phyloP scores from a whole-genome alignment of 2,888 invertebrate genomes.

The Xanthorhoe designata region DNA sequence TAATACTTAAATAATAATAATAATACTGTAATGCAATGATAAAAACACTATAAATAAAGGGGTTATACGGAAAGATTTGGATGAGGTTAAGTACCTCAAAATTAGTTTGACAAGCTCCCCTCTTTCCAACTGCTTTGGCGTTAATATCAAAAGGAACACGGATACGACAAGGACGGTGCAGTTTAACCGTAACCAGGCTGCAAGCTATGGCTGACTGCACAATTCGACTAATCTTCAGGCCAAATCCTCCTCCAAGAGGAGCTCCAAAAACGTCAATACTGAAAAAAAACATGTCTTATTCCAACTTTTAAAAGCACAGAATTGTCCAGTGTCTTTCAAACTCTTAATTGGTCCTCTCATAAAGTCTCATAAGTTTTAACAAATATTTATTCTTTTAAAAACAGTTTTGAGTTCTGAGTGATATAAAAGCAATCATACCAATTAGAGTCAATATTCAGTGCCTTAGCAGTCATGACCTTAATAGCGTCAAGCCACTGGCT shows the following conservation, averaged over 20 bases:
- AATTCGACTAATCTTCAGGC: constrained; percentile 89
- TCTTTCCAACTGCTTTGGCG: background rate
- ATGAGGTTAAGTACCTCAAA: constrained; percentile 40
- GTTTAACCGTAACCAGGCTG: constrained; percentile 84
- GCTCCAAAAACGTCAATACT: constrained; percentile 87
- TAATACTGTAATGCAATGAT: too few species aligned
- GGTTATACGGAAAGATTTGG: too few species aligned
- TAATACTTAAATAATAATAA: too few species aligned
- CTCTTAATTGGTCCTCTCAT: too few species aligned
- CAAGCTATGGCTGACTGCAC: constrained; percentile 71
- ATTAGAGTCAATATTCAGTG: constrained; percentile 75
- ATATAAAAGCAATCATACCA: background rate
- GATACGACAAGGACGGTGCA: constrained; percentile 86
- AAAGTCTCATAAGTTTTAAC: too few species aligned
- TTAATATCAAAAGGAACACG: background rate
- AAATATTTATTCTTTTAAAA: too few species aligned
- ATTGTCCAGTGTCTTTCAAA: too few species aligned
- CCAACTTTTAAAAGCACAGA: too few species aligned
- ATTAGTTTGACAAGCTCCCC: background rate
- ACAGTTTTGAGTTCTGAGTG: background rate
- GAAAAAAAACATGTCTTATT: constrained; percentile 54
- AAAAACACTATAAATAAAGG: too few species aligned
- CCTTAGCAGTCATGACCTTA: constrained; percentile 83
- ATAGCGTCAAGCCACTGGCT: constrained; percentile 86
- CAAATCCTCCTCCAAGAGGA: constrained; percentile 84